A percentile compares a stretch with the other conserved stretches of the same genome.
phyloP scores from a whole-genome alignment of 2,888 invertebrate genomes.

The Apamea crenata region DNA sequence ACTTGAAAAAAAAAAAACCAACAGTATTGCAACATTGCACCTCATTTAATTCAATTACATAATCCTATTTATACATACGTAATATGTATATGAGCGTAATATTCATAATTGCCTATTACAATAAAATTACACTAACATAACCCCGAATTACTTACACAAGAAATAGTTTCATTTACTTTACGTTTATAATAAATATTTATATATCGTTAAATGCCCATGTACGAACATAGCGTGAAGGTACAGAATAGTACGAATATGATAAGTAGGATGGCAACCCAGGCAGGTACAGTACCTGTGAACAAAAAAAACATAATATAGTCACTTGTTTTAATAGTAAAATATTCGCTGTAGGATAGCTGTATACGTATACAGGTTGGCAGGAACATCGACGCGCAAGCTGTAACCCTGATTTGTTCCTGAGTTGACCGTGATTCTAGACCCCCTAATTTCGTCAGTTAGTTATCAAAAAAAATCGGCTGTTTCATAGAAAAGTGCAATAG shows the following conservation, averaged over 20 bases:
- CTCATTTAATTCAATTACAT: constrained; percentile 84
- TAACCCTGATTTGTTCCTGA: too few relatives aligned
- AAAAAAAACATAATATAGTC: constrained; percentile 62
- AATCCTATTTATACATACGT: constrained; percentile 84
- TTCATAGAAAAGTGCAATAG: too few relatives aligned
- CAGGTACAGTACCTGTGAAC: constrained; percentile 93
- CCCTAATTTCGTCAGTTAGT: not conserved
- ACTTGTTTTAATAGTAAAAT: not conserved
- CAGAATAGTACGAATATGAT: constrained; percentile 94
- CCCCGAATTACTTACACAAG: constrained; percentile 77
- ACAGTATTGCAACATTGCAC: constrained; percentile 77
- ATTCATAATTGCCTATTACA: constrained; percentile 78
- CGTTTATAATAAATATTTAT: constrained; percentile 69
- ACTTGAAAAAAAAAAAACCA: constrained; percentile 59
- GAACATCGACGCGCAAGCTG: too few relatives aligned
- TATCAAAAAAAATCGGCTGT: not conserved
- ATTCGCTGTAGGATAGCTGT: too few relatives aligned
- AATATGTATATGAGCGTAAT: constrained; percentile 80
- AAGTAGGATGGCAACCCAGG: constrained; percentile 94
- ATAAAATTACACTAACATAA: constrained; percentile 71
- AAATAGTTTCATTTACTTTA: constrained; percentile 68
- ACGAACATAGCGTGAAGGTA: constrained; percentile 95
- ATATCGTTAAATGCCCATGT: constrained; percentile 92
- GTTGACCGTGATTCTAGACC: too few relatives aligned
- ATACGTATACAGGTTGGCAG: not conserved